phyloP scores from a whole-genome alignment of 2,113 vertebrate species.

The Pristiophorus japonicus region DNA sequence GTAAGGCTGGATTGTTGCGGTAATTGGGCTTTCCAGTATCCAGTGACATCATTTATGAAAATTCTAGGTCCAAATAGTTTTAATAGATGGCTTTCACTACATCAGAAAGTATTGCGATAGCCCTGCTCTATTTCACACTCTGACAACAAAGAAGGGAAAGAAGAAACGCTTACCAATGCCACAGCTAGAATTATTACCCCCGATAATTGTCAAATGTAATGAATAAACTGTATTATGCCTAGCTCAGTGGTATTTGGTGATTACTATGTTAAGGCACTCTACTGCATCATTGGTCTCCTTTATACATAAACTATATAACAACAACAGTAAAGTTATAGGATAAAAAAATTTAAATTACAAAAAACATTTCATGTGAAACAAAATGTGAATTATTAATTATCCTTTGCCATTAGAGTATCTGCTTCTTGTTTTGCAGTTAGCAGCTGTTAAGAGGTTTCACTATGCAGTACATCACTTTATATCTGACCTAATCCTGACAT shows the following conservation, averaged over 20 bases:
- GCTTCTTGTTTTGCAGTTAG: background rate
- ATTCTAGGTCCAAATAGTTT: background rate
- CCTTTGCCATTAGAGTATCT: background rate
- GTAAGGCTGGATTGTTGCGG: too few species aligned
- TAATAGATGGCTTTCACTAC: background rate
- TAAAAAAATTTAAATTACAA: background rate
- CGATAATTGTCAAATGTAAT: background rate
- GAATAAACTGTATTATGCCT: background rate
- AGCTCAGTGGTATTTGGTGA: background rate
- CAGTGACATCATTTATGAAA: background rate
- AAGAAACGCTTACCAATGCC: background rate
- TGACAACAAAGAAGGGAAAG: background rate
- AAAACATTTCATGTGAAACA: background rate
- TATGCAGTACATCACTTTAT: slow-evolving; percentile 9
- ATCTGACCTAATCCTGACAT: slow-evolving; percentile 19
- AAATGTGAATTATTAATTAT: slow-evolving; percentile 4
- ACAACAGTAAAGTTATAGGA: background rate
- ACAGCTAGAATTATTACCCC: background rate
- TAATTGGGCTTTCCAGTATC: background rate
- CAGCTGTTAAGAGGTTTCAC: background rate
- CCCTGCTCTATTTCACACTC: background rate
- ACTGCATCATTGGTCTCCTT: background rate
- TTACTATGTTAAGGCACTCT: background rate
- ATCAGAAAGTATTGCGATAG: background rate
- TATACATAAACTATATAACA: background rate